Percentiles rank a stretch among this genome's conserved stretches.
Evolutionary conservation across 2,888 invertebrate genomes (phyloP).

Genomic region (Orchesellides sinensis): DNA sequence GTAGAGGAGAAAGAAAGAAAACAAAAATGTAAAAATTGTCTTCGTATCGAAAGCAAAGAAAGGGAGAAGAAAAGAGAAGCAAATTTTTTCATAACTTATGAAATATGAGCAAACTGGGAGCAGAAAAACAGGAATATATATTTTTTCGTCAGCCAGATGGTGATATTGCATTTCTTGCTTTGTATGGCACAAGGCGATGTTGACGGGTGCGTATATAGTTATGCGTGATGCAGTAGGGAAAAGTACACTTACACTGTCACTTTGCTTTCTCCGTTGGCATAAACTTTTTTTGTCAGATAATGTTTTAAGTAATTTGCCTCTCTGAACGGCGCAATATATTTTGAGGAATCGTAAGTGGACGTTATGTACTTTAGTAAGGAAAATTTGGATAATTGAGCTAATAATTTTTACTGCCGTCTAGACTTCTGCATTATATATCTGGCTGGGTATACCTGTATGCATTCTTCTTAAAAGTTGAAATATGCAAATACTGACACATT

Average conservation of each 20-base stretch:
- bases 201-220: slow-evolving; percentile 6
- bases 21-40: not conserved
- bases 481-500: not conserved
- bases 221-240: not conserved
- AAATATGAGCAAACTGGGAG: slow-evolving; percentile 55
- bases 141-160: slow-evolving; percentile 45
- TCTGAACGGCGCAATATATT: slow-evolving; percentile 8
- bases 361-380: not conserved
- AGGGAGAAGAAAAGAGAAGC: not conserved
- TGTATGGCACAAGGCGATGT: not conserved
- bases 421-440: not conserved
- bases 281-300: slow-evolving; percentile 27
- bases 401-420: not conserved
- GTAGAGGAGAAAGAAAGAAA: not conserved
- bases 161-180: slow-evolving; percentile 29
- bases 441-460: not conserved
- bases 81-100: slow-evolving; percentile 54
- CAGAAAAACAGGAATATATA: slow-evolving; percentile 8
- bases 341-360: not conserved
- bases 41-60: slow-evolving; percentile 5
- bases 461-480: not conserved
- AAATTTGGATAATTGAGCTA: slow-evolving; percentile 17
- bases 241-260: not conserved
- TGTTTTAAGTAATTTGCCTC: slow-evolving; percentile 25
- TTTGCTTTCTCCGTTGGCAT: not conserved